Base-by-base conservation (phyloP, 2,797 vertebrate genomes). In the Leptodactylus fallax region DNA sequence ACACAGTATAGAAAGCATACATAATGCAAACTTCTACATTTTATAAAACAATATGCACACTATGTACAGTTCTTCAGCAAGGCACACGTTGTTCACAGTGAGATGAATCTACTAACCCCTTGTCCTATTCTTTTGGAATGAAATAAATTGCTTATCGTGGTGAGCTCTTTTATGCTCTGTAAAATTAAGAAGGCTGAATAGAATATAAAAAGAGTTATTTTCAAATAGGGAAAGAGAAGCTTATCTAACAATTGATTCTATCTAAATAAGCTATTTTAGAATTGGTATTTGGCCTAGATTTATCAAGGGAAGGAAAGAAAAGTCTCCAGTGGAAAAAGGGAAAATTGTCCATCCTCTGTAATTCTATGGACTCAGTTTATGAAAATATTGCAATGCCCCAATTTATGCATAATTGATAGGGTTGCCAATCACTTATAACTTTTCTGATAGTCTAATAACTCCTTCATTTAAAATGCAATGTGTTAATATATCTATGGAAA, bases 141-240 rank as follows among this genome's bases (percentile, higher is more conserved):
- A 92, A 92, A 92, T 92, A 93, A 92, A 94, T 93, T 93, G 90
- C 92, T 93, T 93, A 92, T 92, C 93, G 91, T 88, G 87, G 87
- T 88, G 87, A 88, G 87, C 74, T 87, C 81, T 88, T 88, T 88
- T 83, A 88, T 88, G 61, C 81, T 84, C 60, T 88, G 87, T 51
- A 84, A 88, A 88, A 88, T 88, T 83, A 88, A 88, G 81, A 88
- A 88, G 60, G 81, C 87, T 88, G 87, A 88, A 88, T 88, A 88
- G 87, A 88, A 88, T 88, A 88, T 88, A 83, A 88, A 87, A 87
- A 88, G 87, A 78, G 61, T 84, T 88, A 88, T 88, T 82, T 88
- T 87, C 81, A 88, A 88, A 84, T 88, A 88, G 82, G 87, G 81
- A 88, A 88, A 84, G 72, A 84, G 74, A 88, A 83, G 86, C 86